Conservation (phyloP, 2,113 vertebrate species). For the Cyprinodon variegatus region DNA sequence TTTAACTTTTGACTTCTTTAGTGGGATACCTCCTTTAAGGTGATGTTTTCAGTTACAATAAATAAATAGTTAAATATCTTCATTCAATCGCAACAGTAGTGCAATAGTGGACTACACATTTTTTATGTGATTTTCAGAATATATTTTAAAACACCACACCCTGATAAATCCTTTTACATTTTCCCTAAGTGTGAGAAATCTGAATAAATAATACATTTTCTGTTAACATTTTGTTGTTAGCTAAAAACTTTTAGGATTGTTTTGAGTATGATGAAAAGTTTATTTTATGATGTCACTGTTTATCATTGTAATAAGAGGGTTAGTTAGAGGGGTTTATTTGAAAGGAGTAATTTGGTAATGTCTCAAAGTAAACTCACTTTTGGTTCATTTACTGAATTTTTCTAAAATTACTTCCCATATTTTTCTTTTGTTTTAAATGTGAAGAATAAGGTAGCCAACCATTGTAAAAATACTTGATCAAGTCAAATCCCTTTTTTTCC, state of each 20-base stretch:
- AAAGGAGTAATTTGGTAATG: neutral
- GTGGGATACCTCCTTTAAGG: no score
- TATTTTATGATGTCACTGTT: neutral
- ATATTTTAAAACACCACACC: no score
- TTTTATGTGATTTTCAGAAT: no score
- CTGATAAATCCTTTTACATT: neutral
- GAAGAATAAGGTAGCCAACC: neutral
- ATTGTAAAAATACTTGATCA: neutral
- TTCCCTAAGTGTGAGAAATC: neutral
- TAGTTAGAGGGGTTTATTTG: slow-evolving; percentile 1
- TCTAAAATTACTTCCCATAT: neutral
- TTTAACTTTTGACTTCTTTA: no score
- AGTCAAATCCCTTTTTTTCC: neutral
- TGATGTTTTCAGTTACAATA: neutral
- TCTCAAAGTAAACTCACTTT: neutral
- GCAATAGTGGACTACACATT: no score
- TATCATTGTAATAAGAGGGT: neutral
- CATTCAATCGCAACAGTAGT: no score
- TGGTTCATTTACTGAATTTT: neutral
- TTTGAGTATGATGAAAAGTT: neutral
- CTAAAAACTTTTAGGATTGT: neutral
- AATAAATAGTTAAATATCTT: neutral
- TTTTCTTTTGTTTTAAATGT: neutral
- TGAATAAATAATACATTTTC: no score
- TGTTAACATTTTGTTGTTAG: neutral